Conservation (phyloP, 2,113 vertebrate genomes). For the Chlorodrepanis virens region DNA sequence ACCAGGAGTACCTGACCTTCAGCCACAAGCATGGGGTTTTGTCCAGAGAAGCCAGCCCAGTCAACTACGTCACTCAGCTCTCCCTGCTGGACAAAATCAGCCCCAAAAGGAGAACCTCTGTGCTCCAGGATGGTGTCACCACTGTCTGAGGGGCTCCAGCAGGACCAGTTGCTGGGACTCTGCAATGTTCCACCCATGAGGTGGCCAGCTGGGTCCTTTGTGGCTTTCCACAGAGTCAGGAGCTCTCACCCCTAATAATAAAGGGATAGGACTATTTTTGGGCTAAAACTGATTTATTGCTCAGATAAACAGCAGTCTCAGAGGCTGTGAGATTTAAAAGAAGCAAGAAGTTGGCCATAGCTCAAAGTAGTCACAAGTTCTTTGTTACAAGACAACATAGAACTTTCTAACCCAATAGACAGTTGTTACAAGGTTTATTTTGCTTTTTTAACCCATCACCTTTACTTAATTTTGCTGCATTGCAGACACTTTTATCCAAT, state of each 20-base stretch:
- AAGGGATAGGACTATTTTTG: neutral
- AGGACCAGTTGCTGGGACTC: neutral
- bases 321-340: neutral
- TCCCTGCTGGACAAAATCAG: constrained; percentile 71
- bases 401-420: neutral
- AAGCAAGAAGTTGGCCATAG: neutral
- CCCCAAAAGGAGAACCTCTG: constrained; percentile 40
- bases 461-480: neutral
- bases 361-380: neutral
- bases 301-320: neutral
- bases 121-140: constrained; percentile 14
- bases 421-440: neutral
- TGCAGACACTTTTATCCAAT: neutral
- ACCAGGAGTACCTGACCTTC: constrained; percentile 70
- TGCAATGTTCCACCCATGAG: neutral
- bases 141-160: constrained; percentile 2
- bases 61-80: constrained; percentile 73
- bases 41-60: constrained; percentile 77
- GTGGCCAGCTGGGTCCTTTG: neutral
- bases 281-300: neutral
- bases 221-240: neutral
- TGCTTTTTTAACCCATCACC: neutral
- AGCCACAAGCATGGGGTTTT: constrained; percentile 63
- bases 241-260: neutral
- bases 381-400: neutral